Base-by-base conservation (phyloP, 2,888 invertebrate genomes). In the Cerastis leucographa region DNA sequence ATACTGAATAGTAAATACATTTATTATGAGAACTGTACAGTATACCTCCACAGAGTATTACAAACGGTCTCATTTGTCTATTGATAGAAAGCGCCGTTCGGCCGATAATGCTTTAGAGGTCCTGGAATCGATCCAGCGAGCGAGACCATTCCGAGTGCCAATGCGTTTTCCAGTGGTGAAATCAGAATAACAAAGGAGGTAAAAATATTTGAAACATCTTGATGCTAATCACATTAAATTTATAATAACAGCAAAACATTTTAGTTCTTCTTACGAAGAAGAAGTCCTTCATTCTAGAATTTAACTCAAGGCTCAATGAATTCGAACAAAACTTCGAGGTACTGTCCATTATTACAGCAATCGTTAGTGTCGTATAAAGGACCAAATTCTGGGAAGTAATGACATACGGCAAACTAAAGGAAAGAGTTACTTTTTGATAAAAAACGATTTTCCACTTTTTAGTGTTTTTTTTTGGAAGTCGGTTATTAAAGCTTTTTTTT, bases 121-220 rank as follows among this genome's bases (percentile, higher is more conserved):
- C 73, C 81, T 81, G 75, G 81, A 81, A 74, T 54, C 56, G 22
- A 68, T 81, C 62, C 73, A 81, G 85, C 73, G 2, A 81, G 85
- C 66, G 4, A 70, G 25, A 25, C 56, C 14, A 42, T 80, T 71
- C n/a, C 14, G 66, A 79, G 44, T 79, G 80, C 78, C 46, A 78
- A 69, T 35, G 42, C 49, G 22, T 56, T 61, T 79, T 66, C 35
- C 19, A n/a, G 22, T 25, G 17, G 42, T 49, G 62, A 79, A 79
- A 68, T 62, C 46, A 35, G 69, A 78, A 64, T 79, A 84, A 78
- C 25, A 42, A 76, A 59, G 49, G 25, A 59, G 49, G n/a, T 29
- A 3, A 79, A 59, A 82, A 42, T 76, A 25, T 51, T 17, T n/a
- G 3, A 49, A 71, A 29, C 40, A 49, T 67, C 9, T 49, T 78